Evolutionary conservation across 2,113 vertebrate genomes (phyloP).

Genomic region (Xiphias gladius): DNA sequence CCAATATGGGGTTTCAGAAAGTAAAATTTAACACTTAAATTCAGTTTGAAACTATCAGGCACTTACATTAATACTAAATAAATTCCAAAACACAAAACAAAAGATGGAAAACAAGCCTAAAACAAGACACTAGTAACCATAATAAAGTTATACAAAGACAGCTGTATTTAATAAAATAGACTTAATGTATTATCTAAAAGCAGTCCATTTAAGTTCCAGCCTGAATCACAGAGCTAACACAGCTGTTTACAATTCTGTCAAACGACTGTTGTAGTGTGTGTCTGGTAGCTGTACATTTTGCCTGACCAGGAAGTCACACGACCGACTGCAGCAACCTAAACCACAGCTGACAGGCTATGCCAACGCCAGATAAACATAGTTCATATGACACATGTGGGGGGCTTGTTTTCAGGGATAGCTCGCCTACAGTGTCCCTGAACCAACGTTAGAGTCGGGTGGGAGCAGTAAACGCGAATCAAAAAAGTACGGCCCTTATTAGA

Average conservation of each 20-base stretch:
- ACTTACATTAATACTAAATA: too few relatives aligned
- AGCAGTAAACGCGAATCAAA: not conserved
- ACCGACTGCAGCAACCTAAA: not conserved
- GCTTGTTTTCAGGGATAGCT: not conserved
- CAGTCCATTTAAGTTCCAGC: not conserved
- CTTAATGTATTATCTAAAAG: not conserved
- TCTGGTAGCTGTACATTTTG: not conserved
- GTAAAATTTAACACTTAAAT: not conserved
- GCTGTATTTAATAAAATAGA: too few relatives aligned
- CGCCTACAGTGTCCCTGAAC: not conserved
- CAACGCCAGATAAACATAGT: not conserved
- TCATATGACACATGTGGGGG: not conserved
- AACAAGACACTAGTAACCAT: too few relatives aligned
- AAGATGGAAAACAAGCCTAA: not conserved
- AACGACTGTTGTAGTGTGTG: not conserved
- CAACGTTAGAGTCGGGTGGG: not conserved
- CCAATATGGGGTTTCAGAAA: not conserved
- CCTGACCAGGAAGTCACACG: not conserved
- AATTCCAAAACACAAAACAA: not conserved
- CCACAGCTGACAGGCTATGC: not conserved
- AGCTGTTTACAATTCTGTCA: not conserved
- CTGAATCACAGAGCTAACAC: not conserved
- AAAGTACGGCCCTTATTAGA: not conserved
- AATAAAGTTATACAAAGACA: too few relatives aligned
- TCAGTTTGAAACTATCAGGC: too few relatives aligned